Evolutionary conservation across 2,888 invertebrate genomes (phyloP).

Genomic region (Lepidonotus clava): DNA sequence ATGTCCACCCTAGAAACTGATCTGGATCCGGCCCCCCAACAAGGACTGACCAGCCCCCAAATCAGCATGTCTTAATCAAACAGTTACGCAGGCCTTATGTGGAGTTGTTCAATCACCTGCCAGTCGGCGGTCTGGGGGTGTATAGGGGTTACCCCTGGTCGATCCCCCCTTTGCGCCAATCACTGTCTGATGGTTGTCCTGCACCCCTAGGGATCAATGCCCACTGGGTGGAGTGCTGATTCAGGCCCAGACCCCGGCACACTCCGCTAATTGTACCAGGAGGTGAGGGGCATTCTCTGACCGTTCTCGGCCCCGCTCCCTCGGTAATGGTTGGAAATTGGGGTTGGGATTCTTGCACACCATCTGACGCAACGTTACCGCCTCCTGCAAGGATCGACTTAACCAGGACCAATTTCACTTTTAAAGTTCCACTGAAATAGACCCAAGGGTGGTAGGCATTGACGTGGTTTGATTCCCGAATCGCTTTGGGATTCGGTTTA

Average conservation of each 20-base stretch:
- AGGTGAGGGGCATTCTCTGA: neutral
- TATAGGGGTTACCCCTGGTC: too few relatives aligned
- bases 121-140: too few relatives aligned
- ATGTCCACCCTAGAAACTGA: neutral
- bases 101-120: neutral
- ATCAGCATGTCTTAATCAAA: constrained; percentile 20
- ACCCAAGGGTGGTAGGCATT: neutral
- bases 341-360: neutral
- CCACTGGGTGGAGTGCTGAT: neutral
- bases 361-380: neutral
- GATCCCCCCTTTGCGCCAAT: constrained; percentile 8
- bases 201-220: neutral
- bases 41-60: neutral
- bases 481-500: too few relatives aligned
- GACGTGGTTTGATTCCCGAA: too few relatives aligned
- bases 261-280: neutral
- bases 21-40: neutral
- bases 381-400: neutral
- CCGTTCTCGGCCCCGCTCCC: neutral
- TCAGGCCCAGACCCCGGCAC: neutral
- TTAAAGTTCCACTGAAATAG: neutral
- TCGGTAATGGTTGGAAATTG: neutral
- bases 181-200: neutral
- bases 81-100: neutral
- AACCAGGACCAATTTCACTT: constrained; percentile 15